Evolutionary conservation across 2,888 invertebrate species (phyloP), one percentile per base, ranked within the genome.

Genomic region (Alitta virens): DNA sequence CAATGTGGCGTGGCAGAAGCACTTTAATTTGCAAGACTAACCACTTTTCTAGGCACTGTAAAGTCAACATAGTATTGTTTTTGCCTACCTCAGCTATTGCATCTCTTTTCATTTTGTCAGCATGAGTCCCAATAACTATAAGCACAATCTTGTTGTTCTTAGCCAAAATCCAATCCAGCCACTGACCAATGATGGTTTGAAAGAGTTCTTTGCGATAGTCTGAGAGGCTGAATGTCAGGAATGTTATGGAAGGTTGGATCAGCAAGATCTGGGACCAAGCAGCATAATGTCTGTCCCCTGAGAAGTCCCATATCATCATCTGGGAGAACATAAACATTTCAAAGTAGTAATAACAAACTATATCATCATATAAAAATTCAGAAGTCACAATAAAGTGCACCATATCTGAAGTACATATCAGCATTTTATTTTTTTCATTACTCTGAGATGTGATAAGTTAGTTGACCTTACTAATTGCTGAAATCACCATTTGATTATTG

Each of bases 91-190:
- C 52, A 24, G 61, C 38, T 14, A 55, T 54, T n/a, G 61, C 52
- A 18, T 68, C 60, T 21, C 67, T 58, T 16, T 63, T 64, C 24
- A 78, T 53, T 55, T 64, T 66, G 62, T 81, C 80, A 5, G 72
- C 63, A 43, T 80, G 76, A 0, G 79, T 80, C 14, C 78, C 81
- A 0, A 80, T 78, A 12, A 78, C 66, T 14, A 80, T 59, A 12
- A 78, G 71, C 1, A 73, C 70, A 1, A 78, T 63, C 54, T 76
- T 74, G 64, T 80, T 79, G 25, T 73, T 75, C 56, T 74, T 74
- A 5, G 75, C 74, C 14, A 80, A 73, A 72, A 81, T 72, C 74
- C 76, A 78, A 62, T 80, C 77, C 50, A 81, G 70, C 80, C 80
- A 81, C 1, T 70, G 69, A 3, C 77, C 78, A 18, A 81, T 72